These are phyloP conservation scores for Percopsis omiscomaycus DNA, from an alignment of 2,797 vertebrate species.

Conservation along the genomic window DNA sequence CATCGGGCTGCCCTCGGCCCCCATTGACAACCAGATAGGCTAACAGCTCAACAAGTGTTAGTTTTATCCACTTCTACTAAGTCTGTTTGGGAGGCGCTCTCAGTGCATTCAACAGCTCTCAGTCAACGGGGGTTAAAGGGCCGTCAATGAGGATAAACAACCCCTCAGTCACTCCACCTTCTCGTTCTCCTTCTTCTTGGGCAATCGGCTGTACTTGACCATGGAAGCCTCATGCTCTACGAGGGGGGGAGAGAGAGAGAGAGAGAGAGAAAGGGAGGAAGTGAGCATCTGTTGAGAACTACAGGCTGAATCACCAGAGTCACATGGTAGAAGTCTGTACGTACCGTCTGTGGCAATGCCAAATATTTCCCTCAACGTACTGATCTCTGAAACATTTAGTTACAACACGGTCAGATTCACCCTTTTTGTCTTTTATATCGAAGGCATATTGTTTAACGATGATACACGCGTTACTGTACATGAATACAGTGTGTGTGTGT, in stretches of 20 bases:
- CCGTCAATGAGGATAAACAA: constrained; percentile 13
- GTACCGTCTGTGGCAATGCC: constrained; percentile 92
- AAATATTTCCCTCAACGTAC: constrained; percentile 96
- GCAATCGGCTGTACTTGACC: constrained; percentile 95
- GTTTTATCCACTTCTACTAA: constrained; percentile 23
- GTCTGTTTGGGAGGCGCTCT: constrained; percentile 25
- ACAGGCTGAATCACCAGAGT: not conserved
- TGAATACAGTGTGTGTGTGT: not conserved
- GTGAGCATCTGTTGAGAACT: constrained; percentile 14
- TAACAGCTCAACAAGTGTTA: constrained; percentile 16
- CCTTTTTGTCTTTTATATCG: not conserved
- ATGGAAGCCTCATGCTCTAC: constrained; percentile 95
- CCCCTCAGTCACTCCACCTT: constrained; percentile 74
- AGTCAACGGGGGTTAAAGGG: constrained; percentile 20
- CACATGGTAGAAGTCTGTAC: constrained; percentile 33
- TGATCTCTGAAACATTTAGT: constrained; percentile 85
- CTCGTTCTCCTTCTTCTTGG: constrained; percentile 96
- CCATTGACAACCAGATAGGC: not conserved
- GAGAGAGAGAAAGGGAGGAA: constrained; percentile 1
- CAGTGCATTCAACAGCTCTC: constrained; percentile 25
- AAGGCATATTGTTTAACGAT: too few species aligned
- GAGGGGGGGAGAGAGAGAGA: not conserved
- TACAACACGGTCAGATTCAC: constrained; percentile 1
- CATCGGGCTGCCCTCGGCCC: constrained; percentile 4
- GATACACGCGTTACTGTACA: too few species aligned